Evolutionary conservation across 2,113 vertebrate genomes (phyloP).

Genomic region (Cavia porcellus): DNA sequence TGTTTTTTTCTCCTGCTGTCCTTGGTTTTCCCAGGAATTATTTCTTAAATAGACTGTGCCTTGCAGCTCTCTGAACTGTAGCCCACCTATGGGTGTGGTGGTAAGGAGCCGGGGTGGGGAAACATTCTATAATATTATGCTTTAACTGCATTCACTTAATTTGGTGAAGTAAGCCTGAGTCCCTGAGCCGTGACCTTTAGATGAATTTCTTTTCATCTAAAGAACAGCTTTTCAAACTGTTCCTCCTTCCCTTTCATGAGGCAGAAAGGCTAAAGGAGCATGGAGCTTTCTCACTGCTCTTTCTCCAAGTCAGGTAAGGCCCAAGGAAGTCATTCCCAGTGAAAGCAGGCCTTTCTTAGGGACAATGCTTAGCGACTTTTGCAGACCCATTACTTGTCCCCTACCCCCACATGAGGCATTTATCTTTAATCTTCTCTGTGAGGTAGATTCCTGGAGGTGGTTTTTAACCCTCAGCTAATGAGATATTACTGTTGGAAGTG

Average conservation of each 20-base stretch:
- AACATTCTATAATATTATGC: not conserved
- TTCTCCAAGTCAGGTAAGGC: conserved; percentile 24
- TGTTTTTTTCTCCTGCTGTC: not conserved
- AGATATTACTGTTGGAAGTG: not conserved
- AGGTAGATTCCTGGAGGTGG: not conserved
- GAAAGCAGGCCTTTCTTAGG: not conserved
- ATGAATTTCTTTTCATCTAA: conserved; percentile 45
- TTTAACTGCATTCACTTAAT: not conserved
- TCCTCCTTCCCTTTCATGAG: not conserved
- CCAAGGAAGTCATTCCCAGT: not conserved
- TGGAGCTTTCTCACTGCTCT: not conserved
- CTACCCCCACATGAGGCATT: not conserved
- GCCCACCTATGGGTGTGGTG: not conserved
- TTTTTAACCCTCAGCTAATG: not conserved
- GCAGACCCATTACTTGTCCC: not conserved
- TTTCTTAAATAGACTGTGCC: not conserved
- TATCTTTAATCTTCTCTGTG: not conserved
- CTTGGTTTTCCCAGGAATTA: not conserved
- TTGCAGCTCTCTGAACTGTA: not conserved
- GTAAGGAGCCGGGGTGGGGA: not conserved
- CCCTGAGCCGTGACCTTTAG: not conserved
- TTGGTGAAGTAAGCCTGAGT: not conserved
- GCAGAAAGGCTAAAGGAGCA: not conserved
- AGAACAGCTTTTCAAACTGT: not conserved
- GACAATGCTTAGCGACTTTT: not conserved